Percentiles rank a stretch among this genome's conserved stretches.
These are phyloP conservation scores for human DNA, from an alignment of 2,113 vertebrate genomes.

Conservation along the genomic window GRCh38 chr5:124505001-124505500, in stretches of 20 bases:
- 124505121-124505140: background rate
- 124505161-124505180: background rate
- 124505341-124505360: background rate
- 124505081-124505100: background rate
- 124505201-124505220: background rate
- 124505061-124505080: background rate
- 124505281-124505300: background rate
- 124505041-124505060: background rate
- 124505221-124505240: background rate
- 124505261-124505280: background rate
- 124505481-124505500: background rate
- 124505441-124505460: background rate
- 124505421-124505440: background rate
- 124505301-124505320: background rate
- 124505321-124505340: slow-evolving; percentile 22
- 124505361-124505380: background rate
- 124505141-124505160: background rate
- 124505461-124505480: background rate
- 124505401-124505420: background rate
- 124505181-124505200: background rate
- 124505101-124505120: background rate
- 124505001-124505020: background rate
- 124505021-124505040: background rate
- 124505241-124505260: background rate
- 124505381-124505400: background rate